These are phyloP conservation scores for Centrocercus urophasianus DNA, from an alignment of 2,113 vertebrate genomes.

Conservation along the genomic window DNA sequence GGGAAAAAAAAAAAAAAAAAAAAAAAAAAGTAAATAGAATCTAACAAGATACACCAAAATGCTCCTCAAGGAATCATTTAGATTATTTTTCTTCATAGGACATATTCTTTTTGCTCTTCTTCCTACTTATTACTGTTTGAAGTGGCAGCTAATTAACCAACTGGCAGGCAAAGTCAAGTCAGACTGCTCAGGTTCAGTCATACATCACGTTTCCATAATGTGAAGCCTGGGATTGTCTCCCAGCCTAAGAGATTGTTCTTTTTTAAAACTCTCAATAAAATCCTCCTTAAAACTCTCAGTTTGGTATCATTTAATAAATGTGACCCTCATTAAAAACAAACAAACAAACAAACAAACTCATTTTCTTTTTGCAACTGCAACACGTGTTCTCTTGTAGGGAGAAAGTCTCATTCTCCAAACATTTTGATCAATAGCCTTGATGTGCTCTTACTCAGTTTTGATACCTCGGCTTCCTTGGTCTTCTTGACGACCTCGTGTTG, in stretches of 20 bases:
- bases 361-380: not conserved
- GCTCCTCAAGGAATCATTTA: not conserved
- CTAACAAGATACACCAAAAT: not conserved
- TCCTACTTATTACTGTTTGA: not conserved
- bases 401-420: not conserved
- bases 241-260: not conserved
- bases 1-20: no score
- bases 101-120: not conserved
- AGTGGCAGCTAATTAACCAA: not conserved
- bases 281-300: not conserved
- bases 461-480: not conserved
- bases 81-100: not conserved
- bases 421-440: not conserved
- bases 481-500: not conserved
- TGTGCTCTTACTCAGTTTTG: not conserved
- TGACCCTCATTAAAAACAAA: not conserved
- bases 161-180: not conserved
- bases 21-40: not conserved
- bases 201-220: accelerated
- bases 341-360: not conserved
- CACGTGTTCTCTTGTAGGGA: no score
- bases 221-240: not conserved
- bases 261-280: not conserved
- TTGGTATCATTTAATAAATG: not conserved
- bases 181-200: not conserved